A percentile compares a stretch with the other conserved stretches of the same genome.
Evolutionary conservation across 2,797 vertebrate genomes (phyloP).

Genomic region (Aulostomus chinensis): DNA sequence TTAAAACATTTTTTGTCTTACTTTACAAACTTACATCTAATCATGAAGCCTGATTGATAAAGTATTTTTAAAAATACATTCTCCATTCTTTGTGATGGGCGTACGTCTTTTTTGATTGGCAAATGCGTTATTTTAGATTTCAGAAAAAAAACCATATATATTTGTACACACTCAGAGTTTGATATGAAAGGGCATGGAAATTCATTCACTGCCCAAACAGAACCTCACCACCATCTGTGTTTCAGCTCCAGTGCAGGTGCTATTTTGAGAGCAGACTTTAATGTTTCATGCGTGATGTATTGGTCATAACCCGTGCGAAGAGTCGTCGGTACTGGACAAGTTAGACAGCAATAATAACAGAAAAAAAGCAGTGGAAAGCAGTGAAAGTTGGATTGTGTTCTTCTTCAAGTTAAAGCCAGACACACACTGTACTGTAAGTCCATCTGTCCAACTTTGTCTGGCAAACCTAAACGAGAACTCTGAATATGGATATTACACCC

Average conservation of each 20-base stretch:
- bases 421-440: slow-evolving; percentile 21
- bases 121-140: background rate
- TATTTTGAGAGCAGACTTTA: slow-evolving; percentile 47
- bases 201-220: background rate
- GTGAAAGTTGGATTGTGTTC: slow-evolving; percentile 60
- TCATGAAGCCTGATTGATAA: background rate
- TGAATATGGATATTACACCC: slow-evolving; percentile 26
- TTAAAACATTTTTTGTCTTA: too few species aligned
- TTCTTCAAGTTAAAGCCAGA: slow-evolving; percentile 36
- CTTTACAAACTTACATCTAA: background rate
- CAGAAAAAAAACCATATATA: too few species aligned
- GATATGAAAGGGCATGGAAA: too few species aligned
- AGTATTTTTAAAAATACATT: too few species aligned
- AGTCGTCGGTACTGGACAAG: slow-evolving; percentile 29
- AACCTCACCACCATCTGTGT: background rate
- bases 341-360: slow-evolving; percentile 61
- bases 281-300: slow-evolving; percentile 53
- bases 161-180: too few species aligned
- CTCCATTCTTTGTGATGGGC: background rate
- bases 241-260: slow-evolving; percentile 21
- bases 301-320: slow-evolving; percentile 43
- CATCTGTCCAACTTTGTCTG: slow-evolving; percentile 14
- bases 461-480: slow-evolving; percentile 13
- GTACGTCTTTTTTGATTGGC: background rate
- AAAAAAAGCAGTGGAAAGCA: slow-evolving; percentile 51